Conservation (phyloP, 2,888 invertebrate genomes). For the Philaethria dido region DNA sequence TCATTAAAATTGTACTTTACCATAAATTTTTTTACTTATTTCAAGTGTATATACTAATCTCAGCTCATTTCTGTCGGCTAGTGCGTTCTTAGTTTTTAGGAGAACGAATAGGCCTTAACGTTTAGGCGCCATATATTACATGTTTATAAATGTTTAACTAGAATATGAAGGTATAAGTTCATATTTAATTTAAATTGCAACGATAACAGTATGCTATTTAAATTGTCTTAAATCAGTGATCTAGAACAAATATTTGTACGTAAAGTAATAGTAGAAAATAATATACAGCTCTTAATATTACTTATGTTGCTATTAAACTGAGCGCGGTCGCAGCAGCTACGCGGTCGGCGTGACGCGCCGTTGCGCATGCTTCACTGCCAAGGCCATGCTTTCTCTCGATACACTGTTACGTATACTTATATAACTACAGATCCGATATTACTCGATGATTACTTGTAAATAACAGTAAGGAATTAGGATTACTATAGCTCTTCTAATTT, state of each 20-base stretch:
- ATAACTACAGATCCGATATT: slow-evolving; percentile 60
- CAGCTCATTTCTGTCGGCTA: too few relatives aligned
- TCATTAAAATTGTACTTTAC: too few relatives aligned
- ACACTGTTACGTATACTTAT: slow-evolving; percentile 61
- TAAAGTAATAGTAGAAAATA: slow-evolving; percentile 1
- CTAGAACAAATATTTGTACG: neutral
- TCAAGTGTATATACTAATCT: too few relatives aligned
- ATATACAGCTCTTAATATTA: slow-evolving; percentile 12
- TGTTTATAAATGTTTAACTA: too few relatives aligned
- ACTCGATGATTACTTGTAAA: slow-evolving; percentile 56
- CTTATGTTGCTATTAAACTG: slow-evolving; percentile 16
- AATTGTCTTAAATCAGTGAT: neutral
- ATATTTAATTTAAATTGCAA: too few relatives aligned
- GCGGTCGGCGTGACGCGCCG: slow-evolving; percentile 51
- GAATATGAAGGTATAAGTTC: too few relatives aligned
- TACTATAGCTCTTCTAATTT: neutral
- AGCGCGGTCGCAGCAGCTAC: slow-evolving; percentile 26
- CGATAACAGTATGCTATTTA: neutral
- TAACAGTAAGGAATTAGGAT: slow-evolving; percentile 40
- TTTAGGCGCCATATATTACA: too few relatives aligned
- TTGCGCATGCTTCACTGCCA: slow-evolving; percentile 74
- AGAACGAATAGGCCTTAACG: too few relatives aligned
- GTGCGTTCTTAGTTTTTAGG: too few relatives aligned
- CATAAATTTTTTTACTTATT: too few relatives aligned
- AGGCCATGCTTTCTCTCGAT: slow-evolving; percentile 79